Evolutionary conservation across 2,797 vertebrate species (phyloP).

Genomic region (Ispidina picta): DNA sequence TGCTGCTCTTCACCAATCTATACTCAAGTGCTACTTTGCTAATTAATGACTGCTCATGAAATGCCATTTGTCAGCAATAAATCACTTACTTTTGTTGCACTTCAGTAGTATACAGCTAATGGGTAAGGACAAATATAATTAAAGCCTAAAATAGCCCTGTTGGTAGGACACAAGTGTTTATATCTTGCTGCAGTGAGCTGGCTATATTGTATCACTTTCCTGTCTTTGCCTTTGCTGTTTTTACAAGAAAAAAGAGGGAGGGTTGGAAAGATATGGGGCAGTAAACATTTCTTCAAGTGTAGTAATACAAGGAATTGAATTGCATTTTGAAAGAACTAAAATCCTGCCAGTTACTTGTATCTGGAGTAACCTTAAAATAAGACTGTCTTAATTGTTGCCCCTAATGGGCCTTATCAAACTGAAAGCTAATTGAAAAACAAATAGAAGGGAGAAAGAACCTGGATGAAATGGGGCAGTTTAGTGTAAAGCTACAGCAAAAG

Average conservation of each 20-base stretch:
- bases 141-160: conserved; percentile 74
- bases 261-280: neutral
- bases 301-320: neutral
- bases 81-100: conserved; percentile 78
- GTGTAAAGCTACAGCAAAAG: neutral
- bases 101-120: conserved; percentile 74
- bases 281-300: neutral
- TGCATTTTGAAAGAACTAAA: conserved; percentile 4
- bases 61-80: conserved; percentile 79
- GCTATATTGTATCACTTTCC: neutral
- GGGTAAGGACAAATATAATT: conserved; percentile 80
- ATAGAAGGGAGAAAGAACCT: neutral
- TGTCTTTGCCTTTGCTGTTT: neutral
- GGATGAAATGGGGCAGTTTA: neutral
- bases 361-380: neutral
- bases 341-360: neutral
- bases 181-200: neutral
- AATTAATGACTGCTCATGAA: conserved; percentile 80
- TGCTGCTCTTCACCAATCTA: conserved; percentile 73
- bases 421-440: conserved; percentile 22
- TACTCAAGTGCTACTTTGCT: conserved; percentile 73
- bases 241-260: neutral
- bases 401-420: neutral
- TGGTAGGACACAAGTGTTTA: conserved; percentile 41
- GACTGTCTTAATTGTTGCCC: neutral